Evolutionary conservation across 2,797 vertebrate genomes (phyloP), one percentile per base, ranked within the genome.

Genomic region (Poeciliopsis infans): DNA sequence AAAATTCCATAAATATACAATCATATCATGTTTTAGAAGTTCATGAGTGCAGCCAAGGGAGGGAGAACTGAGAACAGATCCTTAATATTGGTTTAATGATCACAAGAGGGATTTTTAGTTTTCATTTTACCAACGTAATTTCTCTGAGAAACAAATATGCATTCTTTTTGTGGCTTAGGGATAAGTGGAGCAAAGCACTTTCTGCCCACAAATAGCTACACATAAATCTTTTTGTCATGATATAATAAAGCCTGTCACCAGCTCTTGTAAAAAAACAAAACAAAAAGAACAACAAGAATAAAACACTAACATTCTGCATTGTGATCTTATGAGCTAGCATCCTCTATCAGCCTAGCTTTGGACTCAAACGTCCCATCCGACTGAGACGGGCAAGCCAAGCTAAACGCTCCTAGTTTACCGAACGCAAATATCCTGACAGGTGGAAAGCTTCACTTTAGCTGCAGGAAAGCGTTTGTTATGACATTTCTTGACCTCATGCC

Each of bases 361-460:
- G 85, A 78, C 79, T 81, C 51, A 81, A 78, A 82, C 80, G 87
- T 85, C 86, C 75, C 79, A 83, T 86, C 89, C 91, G 83, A 92
- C 84, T 53, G 78, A 77, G 88, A 89, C 83, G 46, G 69, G 7
- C 46, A n/a, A 76, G 87, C 93, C 92, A 94, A 94, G 79, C 84
- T 80, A 90, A 93, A 91, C 78, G 55, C 85, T 89, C 86, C 87
- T 84, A 85, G 84, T 93, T 92, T 86, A 90, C 90, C 88, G 81
- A 88, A 93, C 87, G 83, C 86, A 82, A 86, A 90, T 53, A 77
- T 93, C 87, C 87, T 79, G 16, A 28, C 84, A 88, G 90, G 88
- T 85, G 83, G 82, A 91, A 84, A 46, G 87, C 84, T 91, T 91
- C 89, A 92, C 90, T 94, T 94, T 87, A 86, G 89, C 92, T 95